Base-by-base conservation (phyloP, 2,888 invertebrate species). In the Drosophila atripex region DNA sequence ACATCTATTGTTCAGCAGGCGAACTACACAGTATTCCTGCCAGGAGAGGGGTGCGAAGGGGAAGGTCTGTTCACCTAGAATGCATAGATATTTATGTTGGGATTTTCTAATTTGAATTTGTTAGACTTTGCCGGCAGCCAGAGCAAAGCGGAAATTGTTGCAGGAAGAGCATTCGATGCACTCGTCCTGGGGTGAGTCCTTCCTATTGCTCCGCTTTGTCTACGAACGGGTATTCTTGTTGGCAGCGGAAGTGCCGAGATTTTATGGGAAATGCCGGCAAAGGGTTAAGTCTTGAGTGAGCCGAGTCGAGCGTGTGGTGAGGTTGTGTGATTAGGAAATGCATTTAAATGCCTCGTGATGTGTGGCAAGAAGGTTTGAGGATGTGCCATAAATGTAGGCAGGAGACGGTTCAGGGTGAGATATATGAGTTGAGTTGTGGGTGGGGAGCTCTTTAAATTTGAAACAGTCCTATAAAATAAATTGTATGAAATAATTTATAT, bases 31-130 rank as follows among this genome's bases (percentile, higher is more conserved):
- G 21, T 21, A 43, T 43, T 18, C 43, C 73, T 70, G 73, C 69
- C 6, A 7, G 14, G 32, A 30, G 32, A 49, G 12, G 5, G 16
- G 25, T 25, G 47, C n/a, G 5, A 9, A 35, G n/a, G 25, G 23
- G 50, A 41, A 32, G 43, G 16, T 14, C 18, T 32, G 47, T 14
- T 3, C 30, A 18, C 1, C 45, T 46, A 3, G 66, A 65, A 53
- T 83, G 88, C 82, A 78, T 73, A 85, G 82, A 80, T 78, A 87
- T 82, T 82, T 87, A 82, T 82, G 82, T 73, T 76, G 66, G 74
- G 82, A 87, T 82, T 82, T 82, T 82, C 82, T 82, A 82, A 82
- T 82, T 82, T 82, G 82, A 82, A 87, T 82, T 82, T 87, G 82
- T 87, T 78, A 61, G 68, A 78, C 66, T 71, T 75, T 71, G 82